Evolutionary conservation across 2,113 vertebrate species (phyloP), one percentile per base, ranked within the genome.

Genomic region (Lethenteron reissneri): DNA sequence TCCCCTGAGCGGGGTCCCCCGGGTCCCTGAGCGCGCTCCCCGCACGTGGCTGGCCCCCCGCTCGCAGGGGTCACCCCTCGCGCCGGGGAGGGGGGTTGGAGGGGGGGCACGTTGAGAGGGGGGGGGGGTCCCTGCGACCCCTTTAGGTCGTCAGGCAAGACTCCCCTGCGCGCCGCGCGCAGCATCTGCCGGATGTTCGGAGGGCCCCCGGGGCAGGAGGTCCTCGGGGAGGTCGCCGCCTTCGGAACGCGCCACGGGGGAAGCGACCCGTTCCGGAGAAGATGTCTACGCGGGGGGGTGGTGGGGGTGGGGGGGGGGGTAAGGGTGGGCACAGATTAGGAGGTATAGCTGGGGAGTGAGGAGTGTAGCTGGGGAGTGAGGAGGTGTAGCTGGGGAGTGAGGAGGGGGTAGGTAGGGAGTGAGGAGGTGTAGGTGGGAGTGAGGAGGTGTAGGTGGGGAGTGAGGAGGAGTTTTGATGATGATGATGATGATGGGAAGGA

Each of bases 51-150:
- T 74, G 68, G 60, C n/a, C 75, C 73, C 70, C 79, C 73, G 76
- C 77, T 74, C 75, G 75, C 76, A 78, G 76, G 75, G 76, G 77
- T 77, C 72, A 76, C 74, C 79, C 80, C 80, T 81, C 80, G 73
- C 79, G 78, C 77, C 75, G 75, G 70, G 73, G 62, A 15, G n/a
- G 69, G 58, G 73, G 25, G 56, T 56, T n/a, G 56, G 77, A 75
- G n/a, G 74, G 77, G 69, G 77, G 78, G 76, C 73, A 2, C 25
- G 70, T 59, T 57, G n/a, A n/a, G n/a, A n/a, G n/a, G 68, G 56
- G 3, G 58, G 56, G 17, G 15, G 71, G 15, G 11, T 12, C 17
- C 71, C 25, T 58, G 11, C 2, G 7, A 41, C 13, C 25, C 12
- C 17, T 1, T 70, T 21, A 25, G n/a, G n/a, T n/a, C n/a, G 71